These are phyloP conservation scores for Peromyscus eremicus DNA, from an alignment of 2,797 vertebrate species.

Conservation along the genomic window DNA sequence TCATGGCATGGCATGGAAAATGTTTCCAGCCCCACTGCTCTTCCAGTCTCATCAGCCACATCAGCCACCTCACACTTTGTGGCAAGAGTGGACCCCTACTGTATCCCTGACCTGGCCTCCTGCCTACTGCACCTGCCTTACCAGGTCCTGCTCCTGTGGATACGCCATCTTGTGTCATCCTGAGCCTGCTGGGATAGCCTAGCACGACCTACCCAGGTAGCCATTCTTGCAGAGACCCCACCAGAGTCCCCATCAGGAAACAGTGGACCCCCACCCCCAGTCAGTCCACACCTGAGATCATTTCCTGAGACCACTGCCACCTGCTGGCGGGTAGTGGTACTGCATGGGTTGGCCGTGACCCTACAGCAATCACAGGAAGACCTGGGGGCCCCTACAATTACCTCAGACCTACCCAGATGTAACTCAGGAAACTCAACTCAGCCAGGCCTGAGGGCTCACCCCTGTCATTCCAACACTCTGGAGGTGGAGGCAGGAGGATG, in stretches of 20 bases:
- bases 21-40: not conserved
- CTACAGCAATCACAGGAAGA: not conserved
- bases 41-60: not conserved
- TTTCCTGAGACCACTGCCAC: slow-evolving; percentile 24
- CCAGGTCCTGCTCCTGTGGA: not conserved
- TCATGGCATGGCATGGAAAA: not conserved
- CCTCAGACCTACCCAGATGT: rapidly evolving
- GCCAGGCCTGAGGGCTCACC: not conserved
- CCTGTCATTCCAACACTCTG: not conserved
- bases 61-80: not conserved
- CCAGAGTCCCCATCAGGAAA: not conserved
- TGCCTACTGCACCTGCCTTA: not conserved
- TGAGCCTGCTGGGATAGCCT: rapidly evolving
- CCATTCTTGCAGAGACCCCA: not conserved
- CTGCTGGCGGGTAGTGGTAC: slow-evolving; percentile 46
- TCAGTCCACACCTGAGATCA: not conserved
- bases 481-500: not conserved
- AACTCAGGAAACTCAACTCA: not conserved
- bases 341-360: not conserved
- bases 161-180: not conserved
- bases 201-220: rapidly evolving
- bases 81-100: rapidly evolving
- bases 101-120: not conserved
- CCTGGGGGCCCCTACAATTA: rapidly evolving
- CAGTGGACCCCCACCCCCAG: not conserved